phyloP scores from a whole-genome alignment of 2,113 vertebrate species.

The Bothrops jararaca region DNA sequence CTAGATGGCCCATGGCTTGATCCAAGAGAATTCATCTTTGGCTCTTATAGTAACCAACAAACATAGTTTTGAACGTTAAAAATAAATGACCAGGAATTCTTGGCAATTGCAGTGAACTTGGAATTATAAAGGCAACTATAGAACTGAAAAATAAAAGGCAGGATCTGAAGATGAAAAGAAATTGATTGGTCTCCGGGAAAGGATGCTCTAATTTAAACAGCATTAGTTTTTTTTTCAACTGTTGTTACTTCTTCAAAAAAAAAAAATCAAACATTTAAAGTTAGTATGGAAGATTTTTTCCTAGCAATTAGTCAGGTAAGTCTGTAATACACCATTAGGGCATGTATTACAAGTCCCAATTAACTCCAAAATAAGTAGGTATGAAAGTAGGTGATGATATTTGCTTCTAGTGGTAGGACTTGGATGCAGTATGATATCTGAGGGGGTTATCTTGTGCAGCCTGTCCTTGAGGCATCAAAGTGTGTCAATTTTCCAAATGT shows the following conservation, averaged over 20 bases:
- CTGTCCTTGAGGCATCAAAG: background rate
- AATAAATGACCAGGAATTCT: background rate
- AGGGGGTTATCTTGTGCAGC: background rate
- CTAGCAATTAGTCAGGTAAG: background rate
- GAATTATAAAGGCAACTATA: background rate
- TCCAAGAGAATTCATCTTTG: background rate
- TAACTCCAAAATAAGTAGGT: background rate
- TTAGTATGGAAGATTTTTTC: background rate
- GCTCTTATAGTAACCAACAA: background rate
- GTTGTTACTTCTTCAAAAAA: background rate
- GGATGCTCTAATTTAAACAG: background rate
- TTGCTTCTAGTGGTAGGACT: background rate
- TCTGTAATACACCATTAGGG: background rate
- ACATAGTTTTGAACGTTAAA: background rate
- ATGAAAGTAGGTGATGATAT: background rate
- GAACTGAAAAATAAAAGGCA: background rate
- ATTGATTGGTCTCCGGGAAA: background rate
- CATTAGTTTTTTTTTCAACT: background rate
- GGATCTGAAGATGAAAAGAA: background rate
- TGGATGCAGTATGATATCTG: background rate
- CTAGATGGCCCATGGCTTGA: background rate
- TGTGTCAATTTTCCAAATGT: background rate
- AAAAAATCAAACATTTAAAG: background rate
- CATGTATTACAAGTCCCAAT: background rate
- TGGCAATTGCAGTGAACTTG: background rate